Base-by-base conservation (phyloP, 2,797 vertebrate species). In the Crenuchus spilurus region DNA sequence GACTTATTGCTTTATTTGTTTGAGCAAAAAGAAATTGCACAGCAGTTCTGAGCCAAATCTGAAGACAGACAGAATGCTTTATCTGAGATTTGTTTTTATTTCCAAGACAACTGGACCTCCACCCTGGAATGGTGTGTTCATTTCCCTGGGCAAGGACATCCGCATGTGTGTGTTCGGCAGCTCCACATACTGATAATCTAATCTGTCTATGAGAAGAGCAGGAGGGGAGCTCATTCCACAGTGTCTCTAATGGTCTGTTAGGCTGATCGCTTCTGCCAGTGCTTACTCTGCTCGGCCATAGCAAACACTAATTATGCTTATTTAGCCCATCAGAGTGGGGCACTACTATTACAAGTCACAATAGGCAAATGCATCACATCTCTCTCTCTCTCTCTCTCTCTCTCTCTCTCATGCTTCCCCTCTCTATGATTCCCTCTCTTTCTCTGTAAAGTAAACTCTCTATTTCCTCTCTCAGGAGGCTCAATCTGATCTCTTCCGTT, bases 131-230 rank as follows among this genome's bases (percentile, higher is more conserved):
- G 69, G 79, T 58, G 61, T 13, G 62, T 77, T 81, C 76, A 82
- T 79, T 80, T 84, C 79, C 84, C 74, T 80, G 79, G 79, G 82
- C 78, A 81, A 79, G 79, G 79, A 83, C 78, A 80, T 83, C 81
- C 78, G 76, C 75, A 74, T 76, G 65, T 77, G 81, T 75, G 68
- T 79, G 78, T 62, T 33, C 52, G 41, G 62, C 76, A 71, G 69
- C 51, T 57, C 64, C 41, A 65, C 74, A 44, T 61, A 66, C 74
- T 68, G 74, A 82, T 77, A 81, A 83, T 83, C 84, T 82, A 84
- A 84, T 76, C 79, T 74, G 74, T 67, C 58, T 65, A 64, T 26
- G 54, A 70, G 24, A 66, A 41, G 44, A 55, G 22, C 75, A 75
- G 54, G 24, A 78, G 76, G 75, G 57, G 58, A 70, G 58, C 58